These are phyloP conservation scores for Heteromurus nitidus DNA, from an alignment of 2,888 invertebrate species.

Conservation along the genomic window DNA sequence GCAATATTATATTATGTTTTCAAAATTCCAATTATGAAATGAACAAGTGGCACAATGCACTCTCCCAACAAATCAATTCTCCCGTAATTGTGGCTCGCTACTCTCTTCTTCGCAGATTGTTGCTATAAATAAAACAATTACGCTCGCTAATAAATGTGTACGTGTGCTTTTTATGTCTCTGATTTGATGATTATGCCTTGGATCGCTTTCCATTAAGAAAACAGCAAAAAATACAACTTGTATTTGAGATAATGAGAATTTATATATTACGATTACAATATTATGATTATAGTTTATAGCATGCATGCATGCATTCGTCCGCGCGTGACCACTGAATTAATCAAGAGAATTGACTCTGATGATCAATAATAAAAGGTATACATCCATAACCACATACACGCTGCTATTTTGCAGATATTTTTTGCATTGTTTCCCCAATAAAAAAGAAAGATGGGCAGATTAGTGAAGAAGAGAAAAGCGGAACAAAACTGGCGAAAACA, in stretches of 20 bases:
- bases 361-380: neutral
- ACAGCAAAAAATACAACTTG: neutral
- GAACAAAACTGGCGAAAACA: neutral
- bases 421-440: neutral
- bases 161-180: neutral
- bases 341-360: neutral
- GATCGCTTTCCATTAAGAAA: neutral
- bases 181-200: neutral
- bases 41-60: conserved; percentile 58
- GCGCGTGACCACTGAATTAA: conserved; percentile 7
- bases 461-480: neutral
- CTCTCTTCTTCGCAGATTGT: too few relatives aligned
- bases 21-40: conserved; percentile 53
- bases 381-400: neutral
- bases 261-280: conserved; percentile 9
- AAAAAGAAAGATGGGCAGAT: neutral
- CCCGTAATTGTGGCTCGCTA: neutral
- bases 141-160: neutral
- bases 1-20: too few relatives aligned
- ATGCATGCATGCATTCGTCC: too few relatives aligned
- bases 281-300: too few relatives aligned
- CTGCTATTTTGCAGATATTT: neutral
- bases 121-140: too few relatives aligned
- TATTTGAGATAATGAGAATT: neutral
- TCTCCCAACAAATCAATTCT: conserved; percentile 23